Percentiles rank a stretch among this genome's conserved stretches.
Conservation (phyloP, 2,888 invertebrate species). For the Norana najaformis region DNA sequence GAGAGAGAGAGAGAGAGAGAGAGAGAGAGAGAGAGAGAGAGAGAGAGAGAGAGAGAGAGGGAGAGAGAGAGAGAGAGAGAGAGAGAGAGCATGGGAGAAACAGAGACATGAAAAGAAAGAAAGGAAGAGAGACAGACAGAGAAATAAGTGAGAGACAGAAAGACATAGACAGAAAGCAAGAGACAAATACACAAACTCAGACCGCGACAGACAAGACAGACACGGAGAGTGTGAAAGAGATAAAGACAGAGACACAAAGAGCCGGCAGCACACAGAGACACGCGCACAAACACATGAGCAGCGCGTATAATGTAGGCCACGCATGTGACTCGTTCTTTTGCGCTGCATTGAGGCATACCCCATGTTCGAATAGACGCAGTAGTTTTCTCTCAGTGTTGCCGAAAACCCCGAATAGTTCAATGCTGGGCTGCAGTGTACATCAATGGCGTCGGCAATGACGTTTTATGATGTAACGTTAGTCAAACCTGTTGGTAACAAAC, state of each 20-base stretch:
- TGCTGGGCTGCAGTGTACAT: neutral
- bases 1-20: too few species aligned
- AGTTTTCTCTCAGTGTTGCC: neutral
- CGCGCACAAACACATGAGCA: too few species aligned
- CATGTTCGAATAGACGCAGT: neutral
- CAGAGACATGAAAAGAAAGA: too few species aligned
- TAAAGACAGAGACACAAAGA: neutral
- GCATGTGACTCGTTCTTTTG: neutral
- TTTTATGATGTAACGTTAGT: too few species aligned
- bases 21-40: too few species aligned
- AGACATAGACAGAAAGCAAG: neutral
- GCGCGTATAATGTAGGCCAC: neutral
- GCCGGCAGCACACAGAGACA: neutral
- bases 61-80: too few species aligned
- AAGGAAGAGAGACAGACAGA: neutral
- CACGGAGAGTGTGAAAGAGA: neutral
- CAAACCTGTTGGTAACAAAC: too few species aligned
- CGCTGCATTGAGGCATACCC: neutral
- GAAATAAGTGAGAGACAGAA: neutral
- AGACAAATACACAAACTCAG: neutral
- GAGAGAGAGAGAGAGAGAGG: neutral
- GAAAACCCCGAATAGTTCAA: neutral
- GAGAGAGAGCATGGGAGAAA: neutral
- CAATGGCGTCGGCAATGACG: neutral
- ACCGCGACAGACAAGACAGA: too few species aligned